These are phyloP conservation scores for Ptychobarbus kaznakovi DNA, from an alignment of 2,797 vertebrate species.

Conservation along the genomic window DNA sequence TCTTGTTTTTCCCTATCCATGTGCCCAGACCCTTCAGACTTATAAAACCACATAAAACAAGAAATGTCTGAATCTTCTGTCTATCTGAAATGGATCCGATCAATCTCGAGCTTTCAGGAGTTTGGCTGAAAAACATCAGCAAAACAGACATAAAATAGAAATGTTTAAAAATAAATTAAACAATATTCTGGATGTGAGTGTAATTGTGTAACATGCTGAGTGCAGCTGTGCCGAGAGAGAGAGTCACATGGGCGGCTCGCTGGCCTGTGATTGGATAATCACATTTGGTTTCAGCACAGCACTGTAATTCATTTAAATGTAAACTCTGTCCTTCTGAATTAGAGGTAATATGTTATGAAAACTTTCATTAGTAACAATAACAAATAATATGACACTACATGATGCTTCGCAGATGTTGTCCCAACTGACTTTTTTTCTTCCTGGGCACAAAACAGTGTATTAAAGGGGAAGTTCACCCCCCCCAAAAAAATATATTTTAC, in stretches of 20 bases:
- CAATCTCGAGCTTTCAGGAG: background rate
- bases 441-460: background rate
- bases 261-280: constrained; percentile 17
- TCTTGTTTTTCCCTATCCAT: background rate
- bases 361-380: background rate
- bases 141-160: constrained; percentile 24
- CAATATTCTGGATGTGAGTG: background rate
- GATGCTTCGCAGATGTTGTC: background rate
- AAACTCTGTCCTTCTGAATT: constrained; percentile 10
- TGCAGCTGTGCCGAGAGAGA: background rate
- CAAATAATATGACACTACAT: background rate
- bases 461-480: background rate
- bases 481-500: background rate
- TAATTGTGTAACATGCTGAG: background rate
- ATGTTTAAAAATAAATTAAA: constrained; percentile 29
- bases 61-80: constrained; percentile 23
- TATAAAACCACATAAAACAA: constrained; percentile 25
- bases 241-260: background rate
- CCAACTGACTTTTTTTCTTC: background rate
- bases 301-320: background rate
- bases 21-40: too few species aligned
- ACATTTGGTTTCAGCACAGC: background rate
- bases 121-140: background rate
- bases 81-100: background rate
- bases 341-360: background rate